Base-by-base conservation (phyloP, 1,140 invertebrate species). In the Trichogramma pretiosum region DNA sequence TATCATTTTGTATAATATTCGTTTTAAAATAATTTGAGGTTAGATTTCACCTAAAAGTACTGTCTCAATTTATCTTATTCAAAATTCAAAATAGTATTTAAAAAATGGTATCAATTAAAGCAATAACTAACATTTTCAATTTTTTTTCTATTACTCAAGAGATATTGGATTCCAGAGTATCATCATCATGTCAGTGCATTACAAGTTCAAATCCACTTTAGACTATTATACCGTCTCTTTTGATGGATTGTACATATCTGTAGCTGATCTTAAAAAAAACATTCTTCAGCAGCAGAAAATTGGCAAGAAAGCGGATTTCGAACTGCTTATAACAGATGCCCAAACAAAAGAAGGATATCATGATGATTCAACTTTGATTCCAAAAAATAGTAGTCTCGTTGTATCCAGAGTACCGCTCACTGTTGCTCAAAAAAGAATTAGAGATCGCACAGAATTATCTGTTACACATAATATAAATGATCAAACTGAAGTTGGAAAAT, bases 311-410 rank as follows among this genome's bases (percentile, higher is more conserved):
- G 85, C 86, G 2, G 91, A 96, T 68, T 96, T 95, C 73, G 93
- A 98, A 77, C 74, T 98, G 24, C 85, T 93, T 70, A 89, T 98
- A 46, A 93, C 89, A 17, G 97, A 98, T 82, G 93, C 93, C 24
- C 92, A 98, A 73, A 97, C 92, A 37, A 94, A 96, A 76, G 89
- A 94, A 86, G 89, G 92, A 61, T 96, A 96, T 72, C 80, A 81
- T 21, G 87, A 95, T 75, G 89, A 95, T 60, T 82, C 81, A 59
- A 81, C 83, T 14, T 75, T 97, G 48, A 95, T 98, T 61, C 90
- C 93, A 14, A 95, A 96, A 73, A 98, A 98, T 69, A 93, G 93
- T 42, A 96, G 93, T 30, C 78, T 98, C n/a, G 85, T 97, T 52
- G 89, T 98, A 48, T 86, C 91, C 24, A 75, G 95, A 65, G 81